A percentile compares a stretch with the other conserved stretches of the same genome.
Conservation (phyloP, 2,888 invertebrate species). For the Strigamia transsilvanica region DNA sequence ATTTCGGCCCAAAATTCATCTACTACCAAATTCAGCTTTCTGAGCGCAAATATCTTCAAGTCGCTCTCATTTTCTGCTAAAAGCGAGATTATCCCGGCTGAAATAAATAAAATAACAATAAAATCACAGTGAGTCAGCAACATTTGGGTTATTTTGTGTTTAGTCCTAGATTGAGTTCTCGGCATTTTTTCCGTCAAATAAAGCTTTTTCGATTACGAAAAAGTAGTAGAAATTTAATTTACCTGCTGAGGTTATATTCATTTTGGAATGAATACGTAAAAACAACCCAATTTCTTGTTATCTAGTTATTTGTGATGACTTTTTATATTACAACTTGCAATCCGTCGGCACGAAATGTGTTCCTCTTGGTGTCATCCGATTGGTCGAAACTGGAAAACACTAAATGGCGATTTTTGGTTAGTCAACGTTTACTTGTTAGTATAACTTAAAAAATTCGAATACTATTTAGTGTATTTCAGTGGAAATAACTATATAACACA, state of each 20-base stretch:
- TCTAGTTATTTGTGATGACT: no score
- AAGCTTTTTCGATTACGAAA: neutral
- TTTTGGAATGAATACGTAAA: neutral
- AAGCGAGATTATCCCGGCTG: slow-evolving; percentile 93
- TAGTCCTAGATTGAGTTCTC: neutral
- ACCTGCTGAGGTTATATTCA: slow-evolving; percentile 58
- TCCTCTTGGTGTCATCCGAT: no score
- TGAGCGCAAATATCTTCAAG: slow-evolving; percentile 90
- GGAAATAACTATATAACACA: no score
- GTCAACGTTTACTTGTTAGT: no score
- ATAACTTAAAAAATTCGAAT: no score
- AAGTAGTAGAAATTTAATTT: neutral
- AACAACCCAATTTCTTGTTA: neutral
- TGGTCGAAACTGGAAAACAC: no score
- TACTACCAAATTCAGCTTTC: slow-evolving; percentile 90
- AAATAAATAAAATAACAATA: slow-evolving; percentile 53
- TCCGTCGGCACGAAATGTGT: no score
- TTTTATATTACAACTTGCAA: no score
- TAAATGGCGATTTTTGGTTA: no score
- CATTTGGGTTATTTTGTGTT: neutral
- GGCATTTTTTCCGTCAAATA: neutral
- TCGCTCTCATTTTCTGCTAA: slow-evolving; percentile 93
- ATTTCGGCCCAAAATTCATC: slow-evolving; percentile 99
- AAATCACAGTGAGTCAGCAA: slow-evolving; percentile 16
- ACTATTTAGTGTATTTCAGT: no score